These are phyloP conservation scores for Craniophora ligustri DNA, from an alignment of 2,888 invertebrate genomes.

Conservation along the genomic window DNA sequence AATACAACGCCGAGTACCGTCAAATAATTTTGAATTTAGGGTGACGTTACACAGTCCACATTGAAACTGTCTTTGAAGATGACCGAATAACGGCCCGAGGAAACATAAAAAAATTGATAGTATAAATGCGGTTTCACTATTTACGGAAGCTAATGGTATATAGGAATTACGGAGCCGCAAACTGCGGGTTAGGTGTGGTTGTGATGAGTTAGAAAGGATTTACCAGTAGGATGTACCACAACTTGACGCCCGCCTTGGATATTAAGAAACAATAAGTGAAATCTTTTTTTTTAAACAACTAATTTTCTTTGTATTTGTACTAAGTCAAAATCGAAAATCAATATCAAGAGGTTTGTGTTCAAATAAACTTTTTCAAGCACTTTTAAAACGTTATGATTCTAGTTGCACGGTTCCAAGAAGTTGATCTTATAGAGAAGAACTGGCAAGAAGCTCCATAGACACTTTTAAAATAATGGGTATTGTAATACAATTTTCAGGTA, in stretches of 20 bases:
- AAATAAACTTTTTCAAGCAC: too few relatives aligned
- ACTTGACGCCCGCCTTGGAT: not conserved
- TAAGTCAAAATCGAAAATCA: too few relatives aligned
- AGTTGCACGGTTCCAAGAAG: too few relatives aligned
- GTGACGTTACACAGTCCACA: constrained; percentile 68
- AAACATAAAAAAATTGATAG: constrained; percentile 79
- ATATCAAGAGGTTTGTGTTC: too few relatives aligned
- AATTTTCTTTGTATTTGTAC: too few relatives aligned
- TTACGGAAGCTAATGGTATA: constrained; percentile 82
- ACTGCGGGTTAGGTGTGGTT: constrained; percentile 66
- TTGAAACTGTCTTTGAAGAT: constrained; percentile 62
- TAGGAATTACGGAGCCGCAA: constrained; percentile 78
- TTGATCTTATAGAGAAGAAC: too few relatives aligned
- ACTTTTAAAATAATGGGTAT: too few relatives aligned
- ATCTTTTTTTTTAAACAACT: too few relatives aligned
- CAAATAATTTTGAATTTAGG: constrained; percentile 59
- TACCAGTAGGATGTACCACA: constrained; percentile 3
- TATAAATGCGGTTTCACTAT: constrained; percentile 84
- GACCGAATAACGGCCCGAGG: constrained; percentile 68
- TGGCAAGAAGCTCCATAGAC: too few relatives aligned
- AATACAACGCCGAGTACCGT: not conserved
- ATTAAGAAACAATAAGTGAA: too few relatives aligned
- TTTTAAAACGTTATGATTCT: too few relatives aligned
- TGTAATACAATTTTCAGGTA: too few relatives aligned
- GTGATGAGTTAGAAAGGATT: constrained; percentile 60